Conservation (phyloP, 2,888 invertebrate genomes). For the Trypoxylon attenuatum region DNA sequence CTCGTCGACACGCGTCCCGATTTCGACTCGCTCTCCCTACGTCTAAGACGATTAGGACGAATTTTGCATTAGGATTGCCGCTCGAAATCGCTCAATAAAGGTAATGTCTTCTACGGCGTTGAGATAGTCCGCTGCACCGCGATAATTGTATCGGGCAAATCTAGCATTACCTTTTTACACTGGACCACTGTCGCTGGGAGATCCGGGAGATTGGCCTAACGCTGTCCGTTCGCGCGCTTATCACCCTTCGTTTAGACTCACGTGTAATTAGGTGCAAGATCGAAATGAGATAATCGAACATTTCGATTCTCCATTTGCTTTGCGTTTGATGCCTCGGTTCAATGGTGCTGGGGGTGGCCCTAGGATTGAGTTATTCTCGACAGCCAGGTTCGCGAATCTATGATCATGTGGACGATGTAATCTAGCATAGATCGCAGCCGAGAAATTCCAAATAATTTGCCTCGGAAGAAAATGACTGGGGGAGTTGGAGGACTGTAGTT, state of each 20-base stretch:
- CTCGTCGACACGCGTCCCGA: no score
- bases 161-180: slow-evolving; percentile 52
- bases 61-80: no score
- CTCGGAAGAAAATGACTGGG: no score
- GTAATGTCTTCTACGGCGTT: slow-evolving; percentile 22
- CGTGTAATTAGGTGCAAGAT: slow-evolving; percentile 5
- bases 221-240: slow-evolving; percentile 33
- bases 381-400: slow-evolving; percentile 24
- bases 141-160: slow-evolving; percentile 41
- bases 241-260: slow-evolving; percentile 29
- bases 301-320: no score
- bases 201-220: slow-evolving; percentile 40
- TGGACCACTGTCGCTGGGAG: slow-evolving; percentile 43
- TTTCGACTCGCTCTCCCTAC: no score
- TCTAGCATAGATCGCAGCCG: slow-evolving; percentile 29
- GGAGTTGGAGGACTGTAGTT: no score
- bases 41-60: no score
- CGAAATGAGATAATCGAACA: no score
- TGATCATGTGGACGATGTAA: slow-evolving; percentile 45
- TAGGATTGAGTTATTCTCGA: no score
- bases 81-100: slow-evolving; percentile 27
- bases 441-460: no score
- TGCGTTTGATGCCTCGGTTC: no score
- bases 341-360: no score
- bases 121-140: slow-evolving; percentile 24